Evolutionary conservation across 2,888 invertebrate species (phyloP), one percentile per base, ranked within the genome.

Genomic region (Eupithecia insigniata): DNA sequence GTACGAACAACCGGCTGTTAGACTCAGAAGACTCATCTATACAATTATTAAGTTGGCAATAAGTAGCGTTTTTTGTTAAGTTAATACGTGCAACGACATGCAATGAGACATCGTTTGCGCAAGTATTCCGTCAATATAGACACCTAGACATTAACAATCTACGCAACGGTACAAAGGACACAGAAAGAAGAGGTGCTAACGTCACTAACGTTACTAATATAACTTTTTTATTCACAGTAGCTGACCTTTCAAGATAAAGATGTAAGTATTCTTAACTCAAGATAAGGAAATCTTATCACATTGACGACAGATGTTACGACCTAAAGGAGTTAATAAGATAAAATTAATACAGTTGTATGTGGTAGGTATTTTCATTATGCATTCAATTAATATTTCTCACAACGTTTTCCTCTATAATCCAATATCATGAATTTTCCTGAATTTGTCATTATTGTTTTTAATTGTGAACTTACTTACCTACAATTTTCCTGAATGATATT

Each of bases 111-210:
- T 70, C 61, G 66, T 66, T 81, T 81, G 65, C 62, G 72, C 70
- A 82, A 83, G 51, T 14, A 73, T 55, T 55, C 66, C 51, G 62
- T 76, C 70, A 72, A 76, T 74, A 76, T 22, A 55, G 55, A 55
- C 30, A 69, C 67, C 55, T 69, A 72, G 55, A 2, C 26, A 39
- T 64, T 36, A 34, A 36, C 67, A 65, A 66, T 72, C 73, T 75
- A 67, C 74, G 77, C 70, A 77, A 78, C 67, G 68, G 70, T 74
- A 73, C 67, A 72, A 74, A 76, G 72, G 72, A 77, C 71, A 70
- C 67, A 68, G 70, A 76, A 75, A 76, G 73, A 77, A 77, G 76
- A 77, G 74, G 73, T 79, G 78, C 71, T 74, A 77, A 76, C 66
- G 46, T 69, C 70, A 71, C 68, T 69, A 64, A 36, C 22, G 16